phyloP scores from a whole-genome alignment of 2,113 vertebrate species.

The Phylloscopus whistleri region DNA sequence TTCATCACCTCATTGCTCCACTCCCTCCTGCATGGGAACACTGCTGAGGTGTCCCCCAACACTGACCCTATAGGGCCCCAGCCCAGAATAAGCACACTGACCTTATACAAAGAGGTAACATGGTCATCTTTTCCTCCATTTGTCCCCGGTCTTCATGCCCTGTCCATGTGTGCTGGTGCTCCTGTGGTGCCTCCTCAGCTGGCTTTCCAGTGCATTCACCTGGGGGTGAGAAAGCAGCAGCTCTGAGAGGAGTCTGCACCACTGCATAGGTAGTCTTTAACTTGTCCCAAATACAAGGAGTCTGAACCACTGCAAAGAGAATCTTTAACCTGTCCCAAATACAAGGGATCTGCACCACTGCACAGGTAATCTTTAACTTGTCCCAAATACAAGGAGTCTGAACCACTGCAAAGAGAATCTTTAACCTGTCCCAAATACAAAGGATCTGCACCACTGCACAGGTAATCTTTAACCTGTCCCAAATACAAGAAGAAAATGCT shows the following conservation, averaged over 20 bases:
- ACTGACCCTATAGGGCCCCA: not conserved
- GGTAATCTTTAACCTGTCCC: not conserved
- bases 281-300: not conserved
- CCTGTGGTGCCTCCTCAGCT: slow-evolving; percentile 49
- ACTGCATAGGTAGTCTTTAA: not conserved
- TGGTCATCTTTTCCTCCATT: slow-evolving; percentile 29
- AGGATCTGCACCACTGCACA: not conserved
- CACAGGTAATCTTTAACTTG: not conserved
- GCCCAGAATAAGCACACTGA: not conserved
- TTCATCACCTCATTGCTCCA: slow-evolving; percentile 7
- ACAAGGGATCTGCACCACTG: not conserved
- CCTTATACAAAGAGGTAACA: not conserved
- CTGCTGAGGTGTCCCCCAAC: not conserved
- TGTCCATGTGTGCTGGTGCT: not conserved
- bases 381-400: not conserved
- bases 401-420: not conserved
- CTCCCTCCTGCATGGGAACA: not conserved
- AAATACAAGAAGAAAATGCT: not conserved
- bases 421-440: not conserved
- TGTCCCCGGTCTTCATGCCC: not conserved
- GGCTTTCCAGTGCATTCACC: slow-evolving; percentile 51
- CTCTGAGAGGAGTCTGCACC: not conserved
- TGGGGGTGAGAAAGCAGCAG: not conserved
- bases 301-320: not conserved
- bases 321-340: not conserved